These are phyloP conservation scores for Sciurus carolinensis DNA, from an alignment of 2,797 vertebrate species.

Conservation along the genomic window DNA sequence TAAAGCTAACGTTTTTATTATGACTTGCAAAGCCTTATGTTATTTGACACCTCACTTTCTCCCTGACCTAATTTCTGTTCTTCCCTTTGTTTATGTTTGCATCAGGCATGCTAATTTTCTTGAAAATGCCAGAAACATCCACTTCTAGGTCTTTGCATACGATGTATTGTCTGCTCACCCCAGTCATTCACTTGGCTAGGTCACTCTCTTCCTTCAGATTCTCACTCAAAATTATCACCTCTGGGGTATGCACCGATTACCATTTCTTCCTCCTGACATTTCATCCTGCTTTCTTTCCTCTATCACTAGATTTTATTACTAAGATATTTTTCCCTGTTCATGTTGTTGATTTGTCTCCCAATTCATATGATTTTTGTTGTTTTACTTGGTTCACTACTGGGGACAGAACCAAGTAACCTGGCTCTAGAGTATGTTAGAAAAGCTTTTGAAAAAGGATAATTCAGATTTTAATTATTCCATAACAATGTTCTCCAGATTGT, in stretches of 20 bases:
- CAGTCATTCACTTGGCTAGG: not conserved
- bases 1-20: slow-evolving; percentile 1
- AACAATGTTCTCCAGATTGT: not conserved
- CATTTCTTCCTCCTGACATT: not conserved
- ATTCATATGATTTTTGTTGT: not conserved
- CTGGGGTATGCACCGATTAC: not conserved
- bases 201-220: not conserved
- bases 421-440: slow-evolving; percentile 14
- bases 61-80: not conserved
- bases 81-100: not conserved
- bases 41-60: not conserved
- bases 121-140: not conserved
- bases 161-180: not conserved
- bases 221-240: not conserved
- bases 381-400: not conserved
- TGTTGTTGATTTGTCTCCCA: not conserved
- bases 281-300: not conserved
- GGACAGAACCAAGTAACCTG: not conserved
- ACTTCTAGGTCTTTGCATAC: not conserved
- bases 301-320: not conserved
- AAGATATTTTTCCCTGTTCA: not conserved
- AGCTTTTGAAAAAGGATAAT: not conserved
- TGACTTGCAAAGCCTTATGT: not conserved
- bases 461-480: not conserved
- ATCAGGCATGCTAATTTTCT: not conserved